Evolutionary conservation across 1,140 invertebrate genomes (phyloP).

Genomic region (Ruditapes philippinarum): DNA sequence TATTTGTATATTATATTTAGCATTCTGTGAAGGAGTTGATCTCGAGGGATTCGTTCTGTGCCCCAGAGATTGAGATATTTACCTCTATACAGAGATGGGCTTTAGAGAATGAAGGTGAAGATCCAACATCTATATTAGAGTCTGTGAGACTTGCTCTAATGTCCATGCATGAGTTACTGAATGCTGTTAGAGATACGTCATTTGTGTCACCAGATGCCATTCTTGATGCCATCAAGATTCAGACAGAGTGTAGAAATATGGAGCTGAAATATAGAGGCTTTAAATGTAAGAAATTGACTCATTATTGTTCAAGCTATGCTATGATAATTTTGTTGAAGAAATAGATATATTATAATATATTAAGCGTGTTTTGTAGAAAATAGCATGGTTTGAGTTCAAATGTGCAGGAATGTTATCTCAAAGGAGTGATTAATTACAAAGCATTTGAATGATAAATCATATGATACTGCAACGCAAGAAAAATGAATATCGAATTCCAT

Average conservation of each 20-base stretch:
- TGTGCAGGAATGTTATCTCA: too few relatives aligned
- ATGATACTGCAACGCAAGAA: too few relatives aligned
- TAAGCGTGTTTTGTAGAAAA: too few relatives aligned
- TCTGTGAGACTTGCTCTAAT: slow-evolving; percentile 95
- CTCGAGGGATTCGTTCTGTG: slow-evolving; percentile 97
- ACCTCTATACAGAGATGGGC: slow-evolving; percentile 95
- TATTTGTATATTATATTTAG: too few relatives aligned
- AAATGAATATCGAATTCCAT: too few relatives aligned
- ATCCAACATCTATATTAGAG: slow-evolving; percentile 85
- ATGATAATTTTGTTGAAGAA: too few relatives aligned
- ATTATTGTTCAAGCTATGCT: too few relatives aligned
- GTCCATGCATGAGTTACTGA: slow-evolving; percentile 94
- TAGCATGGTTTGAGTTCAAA: too few relatives aligned
- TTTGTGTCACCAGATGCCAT: slow-evolving; percentile 96
- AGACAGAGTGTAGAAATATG: slow-evolving; percentile 92
- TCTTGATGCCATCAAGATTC: slow-evolving; percentile 96
- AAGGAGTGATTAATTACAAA: too few relatives aligned
- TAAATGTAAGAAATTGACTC: slow-evolving; percentile 78
- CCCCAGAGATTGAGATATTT: slow-evolving; percentile 98
- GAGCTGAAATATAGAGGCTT: slow-evolving; percentile 92
- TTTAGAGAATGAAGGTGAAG: slow-evolving; percentile 91
- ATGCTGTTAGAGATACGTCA: slow-evolving; percentile 94
- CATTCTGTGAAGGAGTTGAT: slow-evolving; percentile 91
- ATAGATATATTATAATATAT: too few relatives aligned
- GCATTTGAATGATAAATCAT: too few relatives aligned